Conservation (phyloP, 2,113 vertebrate species). For the Noctilio leporinus region DNA sequence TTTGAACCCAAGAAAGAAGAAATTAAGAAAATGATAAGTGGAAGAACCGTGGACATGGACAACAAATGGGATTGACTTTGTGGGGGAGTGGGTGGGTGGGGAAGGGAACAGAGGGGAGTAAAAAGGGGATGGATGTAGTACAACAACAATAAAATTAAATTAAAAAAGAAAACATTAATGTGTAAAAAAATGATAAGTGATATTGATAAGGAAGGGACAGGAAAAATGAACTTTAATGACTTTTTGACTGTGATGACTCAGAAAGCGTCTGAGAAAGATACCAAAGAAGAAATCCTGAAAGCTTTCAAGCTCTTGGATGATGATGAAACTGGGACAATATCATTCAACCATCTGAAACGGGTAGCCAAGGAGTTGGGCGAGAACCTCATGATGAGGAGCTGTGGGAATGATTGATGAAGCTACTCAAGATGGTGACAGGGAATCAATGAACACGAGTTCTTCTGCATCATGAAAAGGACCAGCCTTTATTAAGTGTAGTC, state of each 20-base stretch:
- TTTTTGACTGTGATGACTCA: slow-evolving; percentile 92
- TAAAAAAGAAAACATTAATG: slow-evolving; percentile 98
- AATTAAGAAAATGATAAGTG: slow-evolving; percentile 93
- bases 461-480: slow-evolving; percentile 95
- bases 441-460: slow-evolving; percentile 93
- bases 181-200: no score
- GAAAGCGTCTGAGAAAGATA: slow-evolving; percentile 96
- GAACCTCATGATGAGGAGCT: slow-evolving; percentile 93
- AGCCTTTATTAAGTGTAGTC: slow-evolving; percentile 86
- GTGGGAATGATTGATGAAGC: slow-evolving; percentile 96
- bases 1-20: slow-evolving; percentile 98
- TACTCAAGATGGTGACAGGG: slow-evolving; percentile 92
- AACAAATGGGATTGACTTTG: no score
- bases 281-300: slow-evolving; percentile 96
- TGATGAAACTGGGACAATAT: slow-evolving; percentile 94
- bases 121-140: no score
- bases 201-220: slow-evolving; percentile 91
- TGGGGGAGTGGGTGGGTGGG: no score
- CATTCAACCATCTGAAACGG: slow-evolving; percentile 91
- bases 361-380: slow-evolving; percentile 94
- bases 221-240: slow-evolving; percentile 91
- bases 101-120: no score
- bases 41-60: no score
- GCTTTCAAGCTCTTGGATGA: slow-evolving; percentile 96
- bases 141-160: no score